Evolutionary conservation across 2,113 vertebrate genomes (phyloP).

Genomic region (Pica pica): DNA sequence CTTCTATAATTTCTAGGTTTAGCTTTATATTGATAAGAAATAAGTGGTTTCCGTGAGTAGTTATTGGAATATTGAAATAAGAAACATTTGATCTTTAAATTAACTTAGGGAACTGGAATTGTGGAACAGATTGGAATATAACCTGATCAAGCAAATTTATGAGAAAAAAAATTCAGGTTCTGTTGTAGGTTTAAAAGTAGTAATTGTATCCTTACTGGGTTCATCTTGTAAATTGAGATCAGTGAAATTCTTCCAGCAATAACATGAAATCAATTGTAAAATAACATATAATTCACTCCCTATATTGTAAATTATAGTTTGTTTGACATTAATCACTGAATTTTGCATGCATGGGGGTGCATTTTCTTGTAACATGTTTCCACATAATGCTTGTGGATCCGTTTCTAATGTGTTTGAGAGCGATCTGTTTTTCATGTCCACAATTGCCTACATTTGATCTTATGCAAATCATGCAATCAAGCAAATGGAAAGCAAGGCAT

Average conservation of each 20-base stretch:
- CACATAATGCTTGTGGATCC: slow-evolving; percentile 57
- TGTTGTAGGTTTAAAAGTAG: slow-evolving; percentile 41
- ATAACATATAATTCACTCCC: slow-evolving; percentile 67
- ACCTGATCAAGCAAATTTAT: not conserved
- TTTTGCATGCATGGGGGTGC: slow-evolving; percentile 44
- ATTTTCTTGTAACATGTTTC: slow-evolving; percentile 61
- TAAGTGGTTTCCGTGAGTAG: not conserved
- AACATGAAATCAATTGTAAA: slow-evolving; percentile 77
- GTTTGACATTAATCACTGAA: slow-evolving; percentile 68
- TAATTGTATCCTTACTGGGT: slow-evolving; percentile 55
- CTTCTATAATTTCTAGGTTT: not conserved
- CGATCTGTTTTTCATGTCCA: slow-evolving; percentile 63
- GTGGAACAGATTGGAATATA: not conserved
- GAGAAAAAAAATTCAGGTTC: slow-evolving; percentile 17
- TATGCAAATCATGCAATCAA: slow-evolving; percentile 74
- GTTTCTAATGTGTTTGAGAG: slow-evolving; percentile 55
- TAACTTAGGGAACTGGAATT: not conserved
- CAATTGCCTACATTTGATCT: slow-evolving; percentile 66
- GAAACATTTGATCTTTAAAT: not conserved
- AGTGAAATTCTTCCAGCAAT: slow-evolving; percentile 70
- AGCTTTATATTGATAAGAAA: not conserved
- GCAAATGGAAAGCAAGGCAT: slow-evolving; percentile 68
- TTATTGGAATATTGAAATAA: not conserved
- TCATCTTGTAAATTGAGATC: slow-evolving; percentile 73
- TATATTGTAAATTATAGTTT: slow-evolving; percentile 75